Evolutionary conservation across 2,888 invertebrate genomes (phyloP).

Genomic region (Cordylochernes scorpioides): DNA sequence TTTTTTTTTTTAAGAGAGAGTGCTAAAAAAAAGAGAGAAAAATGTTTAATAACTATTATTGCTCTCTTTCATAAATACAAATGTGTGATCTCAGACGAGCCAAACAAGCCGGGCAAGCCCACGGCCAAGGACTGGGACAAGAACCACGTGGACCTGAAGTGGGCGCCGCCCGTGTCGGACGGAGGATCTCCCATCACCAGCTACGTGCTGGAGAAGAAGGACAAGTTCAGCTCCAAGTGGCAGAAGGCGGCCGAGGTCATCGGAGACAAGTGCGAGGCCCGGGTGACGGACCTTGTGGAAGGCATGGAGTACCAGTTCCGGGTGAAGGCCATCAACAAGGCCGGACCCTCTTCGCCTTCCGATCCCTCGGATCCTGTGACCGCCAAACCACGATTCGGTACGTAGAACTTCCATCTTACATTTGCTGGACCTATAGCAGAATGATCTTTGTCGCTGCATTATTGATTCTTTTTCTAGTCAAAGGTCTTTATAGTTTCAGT

Average conservation of each 20-base stretch:
- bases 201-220: conserved; percentile 78
- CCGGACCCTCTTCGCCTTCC: conserved; percentile 68
- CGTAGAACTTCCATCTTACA: too few species aligned
- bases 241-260: conserved; percentile 63
- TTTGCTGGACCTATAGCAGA: too few species aligned
- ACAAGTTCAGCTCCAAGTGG: conserved; percentile 67
- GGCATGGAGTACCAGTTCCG: conserved; percentile 87
- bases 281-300: conserved; percentile 64
- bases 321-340: conserved; percentile 78
- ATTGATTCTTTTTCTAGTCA: too few species aligned
- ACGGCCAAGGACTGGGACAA: conserved; percentile 64
- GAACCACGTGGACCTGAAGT: conserved; percentile 56
- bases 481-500: too few species aligned
- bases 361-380: conserved; percentile 57
- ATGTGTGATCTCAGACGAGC: conserved; percentile 31
- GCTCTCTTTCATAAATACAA: background rate
- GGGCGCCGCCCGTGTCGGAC: conserved; percentile 57
- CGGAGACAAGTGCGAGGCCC: conserved; percentile 57
- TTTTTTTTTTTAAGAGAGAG: too few species aligned
- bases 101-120: conserved; percentile 64
- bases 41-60: too few species aligned
- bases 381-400: conserved; percentile 37
- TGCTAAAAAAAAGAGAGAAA: too few species aligned
- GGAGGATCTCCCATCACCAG: conserved; percentile 69
- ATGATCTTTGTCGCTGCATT: too few species aligned